Conservation (phyloP, 2,888 invertebrate genomes). For the Poecilobothrus nobilitatus region DNA sequence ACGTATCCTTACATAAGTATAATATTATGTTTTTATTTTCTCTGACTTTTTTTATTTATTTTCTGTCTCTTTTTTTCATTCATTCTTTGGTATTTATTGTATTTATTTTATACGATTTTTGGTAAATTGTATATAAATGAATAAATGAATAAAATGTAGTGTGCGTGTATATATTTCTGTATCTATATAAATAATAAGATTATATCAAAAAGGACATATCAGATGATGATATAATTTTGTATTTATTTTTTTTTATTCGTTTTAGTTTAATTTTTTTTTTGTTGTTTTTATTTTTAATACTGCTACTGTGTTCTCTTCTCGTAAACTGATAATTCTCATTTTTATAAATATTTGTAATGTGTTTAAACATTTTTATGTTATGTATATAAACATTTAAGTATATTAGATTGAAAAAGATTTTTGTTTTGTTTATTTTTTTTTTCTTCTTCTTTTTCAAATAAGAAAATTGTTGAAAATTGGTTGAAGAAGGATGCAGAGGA, state of each 20-base stretch:
- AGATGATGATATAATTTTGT: conserved; percentile 6
- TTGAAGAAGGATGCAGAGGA: no score
- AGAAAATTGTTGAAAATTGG: no score
- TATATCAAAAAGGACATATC: conserved; percentile 5
- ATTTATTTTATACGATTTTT: not conserved
- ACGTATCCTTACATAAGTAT: not conserved
- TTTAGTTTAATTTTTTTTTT: no score
- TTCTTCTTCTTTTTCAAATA: no score
- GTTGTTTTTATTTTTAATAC: no score
- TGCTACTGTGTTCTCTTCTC: not conserved
- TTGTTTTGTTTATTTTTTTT: not conserved
- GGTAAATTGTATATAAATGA: no score
- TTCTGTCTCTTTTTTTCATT: not conserved
- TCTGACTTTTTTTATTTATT: no score
- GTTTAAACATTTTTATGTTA: not conserved
- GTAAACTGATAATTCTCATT: not conserved
- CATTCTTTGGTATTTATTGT: not conserved
- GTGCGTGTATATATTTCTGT: not conserved
- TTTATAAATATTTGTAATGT: conserved; percentile 4
- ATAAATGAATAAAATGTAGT: no score
- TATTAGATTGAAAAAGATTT: not conserved
- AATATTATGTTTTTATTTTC: not conserved
- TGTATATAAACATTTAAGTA: not conserved
- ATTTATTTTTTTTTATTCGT: not conserved
- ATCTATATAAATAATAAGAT: not conserved